Base-by-base conservation (phyloP, 2,888 invertebrate species). In the Parnassius orleans region DNA sequence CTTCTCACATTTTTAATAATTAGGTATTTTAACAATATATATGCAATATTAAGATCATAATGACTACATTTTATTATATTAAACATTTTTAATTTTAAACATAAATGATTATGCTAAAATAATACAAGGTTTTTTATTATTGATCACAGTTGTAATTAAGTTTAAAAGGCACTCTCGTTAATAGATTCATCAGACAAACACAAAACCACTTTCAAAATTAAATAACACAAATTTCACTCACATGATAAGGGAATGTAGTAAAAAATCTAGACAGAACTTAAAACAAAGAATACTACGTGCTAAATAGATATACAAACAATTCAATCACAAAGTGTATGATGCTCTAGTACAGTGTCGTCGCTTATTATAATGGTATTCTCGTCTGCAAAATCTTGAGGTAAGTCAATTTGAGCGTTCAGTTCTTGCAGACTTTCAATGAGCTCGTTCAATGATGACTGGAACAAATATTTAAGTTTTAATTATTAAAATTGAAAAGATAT, bases 301-400 rank as follows among this genome's bases (percentile, higher is more conserved):
- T 47, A 47, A 14, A 47, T 47, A 5, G n/a, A 47, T 9, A 11
- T 47, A 47, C 19, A 14, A 14, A n/a, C 3, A 65, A 33, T 61
- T 72, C 73, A 88, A 66, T 90, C 88, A 55, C 82, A 83, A 12
- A 90, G 78, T 1, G 90, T 90, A 60, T 89, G 87, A 60, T 91
- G 87, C 53, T 90, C 88, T 0, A 87, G 55, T 2, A 87, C 73
- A 0, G 90, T 89, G 64, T 91, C 90, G 53, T 90, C 90, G 2
- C 75, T 80, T 53, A 91, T 83, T 3, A 90, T 70, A 19, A 88
- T 87, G 11, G 87, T 89, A 65, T 81, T 80, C 46, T 90, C 90
- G 15, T 87, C 89, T 0, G 80, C 71, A 15, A 85, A 81, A 65
- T 90, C 90, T 63, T 84, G 85, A 0, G 87, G 86, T 53, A 89